Conservation (phyloP, 30 jellyfish, hydroid and myxozoan genomes). For the Aurelia sp. region DNA sequence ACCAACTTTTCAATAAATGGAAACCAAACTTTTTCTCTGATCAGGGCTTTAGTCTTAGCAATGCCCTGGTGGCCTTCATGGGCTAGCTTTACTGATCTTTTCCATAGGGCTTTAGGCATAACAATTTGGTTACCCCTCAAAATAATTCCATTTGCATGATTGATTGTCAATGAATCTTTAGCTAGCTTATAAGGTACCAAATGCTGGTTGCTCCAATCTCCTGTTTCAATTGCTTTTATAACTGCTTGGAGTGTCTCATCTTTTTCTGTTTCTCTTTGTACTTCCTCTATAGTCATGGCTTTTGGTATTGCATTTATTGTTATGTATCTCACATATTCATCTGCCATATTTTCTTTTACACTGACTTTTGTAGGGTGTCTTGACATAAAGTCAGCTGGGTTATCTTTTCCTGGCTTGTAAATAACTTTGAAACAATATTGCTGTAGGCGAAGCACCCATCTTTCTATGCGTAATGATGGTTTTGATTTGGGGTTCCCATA, state of each 20-base stretch:
- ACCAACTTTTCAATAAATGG: constrained; percentile 29
- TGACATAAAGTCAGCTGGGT: constrained; percentile 52
- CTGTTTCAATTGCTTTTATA: constrained; percentile 6
- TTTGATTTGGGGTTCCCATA: constrained; percentile 13
- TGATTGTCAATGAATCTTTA: constrained; percentile 9
- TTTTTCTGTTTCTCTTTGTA: background rate
- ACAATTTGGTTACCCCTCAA: constrained; percentile 37
- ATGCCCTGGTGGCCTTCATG: constrained; percentile 50
- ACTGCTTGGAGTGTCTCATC: constrained; percentile 20
- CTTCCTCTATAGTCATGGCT: constrained; percentile 5
- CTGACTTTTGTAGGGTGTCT: constrained; percentile 1
- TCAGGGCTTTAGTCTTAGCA: background rate
- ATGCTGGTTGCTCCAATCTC: too few relatives aligned
- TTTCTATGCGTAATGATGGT: constrained; percentile 29
- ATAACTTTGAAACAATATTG: constrained; percentile 11
- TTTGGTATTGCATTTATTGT: constrained; percentile 8
- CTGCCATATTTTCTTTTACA: constrained; percentile 15
- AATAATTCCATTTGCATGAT: constrained; percentile 29
- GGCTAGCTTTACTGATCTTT: constrained; percentile 19
- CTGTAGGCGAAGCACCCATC: constrained; percentile 55
- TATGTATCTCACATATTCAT: background rate
- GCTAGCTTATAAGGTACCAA: background rate
- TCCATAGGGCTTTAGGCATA: constrained; percentile 26
- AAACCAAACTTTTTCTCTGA: constrained; percentile 21
- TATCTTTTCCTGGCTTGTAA: constrained; percentile 44